phyloP scores from a whole-genome alignment of 2,888 invertebrate genomes.

The Epinotia nisella region DNA sequence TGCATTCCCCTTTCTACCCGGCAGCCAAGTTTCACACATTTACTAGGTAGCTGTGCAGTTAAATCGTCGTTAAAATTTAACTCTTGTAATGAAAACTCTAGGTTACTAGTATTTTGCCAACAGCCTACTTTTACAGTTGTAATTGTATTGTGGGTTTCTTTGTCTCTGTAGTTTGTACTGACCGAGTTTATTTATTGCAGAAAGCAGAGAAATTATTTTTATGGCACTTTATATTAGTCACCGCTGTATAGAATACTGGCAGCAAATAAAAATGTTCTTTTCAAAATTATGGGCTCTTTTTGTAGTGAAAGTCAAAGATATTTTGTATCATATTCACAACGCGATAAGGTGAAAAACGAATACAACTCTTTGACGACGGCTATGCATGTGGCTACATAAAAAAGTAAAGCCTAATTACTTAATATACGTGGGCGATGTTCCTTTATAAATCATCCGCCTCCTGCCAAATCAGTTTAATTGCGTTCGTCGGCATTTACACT shows the following conservation, averaged over 20 bases:
- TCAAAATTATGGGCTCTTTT: not conserved
- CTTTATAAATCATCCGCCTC: constrained; percentile 34
- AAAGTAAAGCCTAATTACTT: constrained; percentile 35
- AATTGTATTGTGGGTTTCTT: not conserved
- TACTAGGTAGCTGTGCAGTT: constrained; percentile 1
- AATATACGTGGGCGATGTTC: constrained; percentile 21
- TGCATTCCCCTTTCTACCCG: not conserved
- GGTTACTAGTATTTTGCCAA: constrained; percentile 13
- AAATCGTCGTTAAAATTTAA: constrained; percentile 12
- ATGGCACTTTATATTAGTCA: not conserved
- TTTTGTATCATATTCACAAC: not conserved
- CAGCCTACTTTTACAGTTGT: constrained; percentile 20
- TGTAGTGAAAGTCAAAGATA: not conserved
- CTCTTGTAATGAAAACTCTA: constrained; percentile 3
- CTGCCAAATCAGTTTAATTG: constrained; percentile 36
- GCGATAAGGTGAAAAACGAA: not conserved
- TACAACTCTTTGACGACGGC: not conserved
- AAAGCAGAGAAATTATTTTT: not conserved
- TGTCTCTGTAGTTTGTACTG: not conserved
- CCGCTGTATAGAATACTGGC: not conserved
- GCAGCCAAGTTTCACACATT: not conserved
- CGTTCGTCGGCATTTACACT: constrained; percentile 19
- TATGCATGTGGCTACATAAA: not conserved
- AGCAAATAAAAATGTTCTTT: not conserved
- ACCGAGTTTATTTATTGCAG: not conserved